Evolutionary conservation across 2,888 invertebrate genomes (phyloP), one percentile per base, ranked within the genome.

Genomic region (Acanthopleura granulata): DNA sequence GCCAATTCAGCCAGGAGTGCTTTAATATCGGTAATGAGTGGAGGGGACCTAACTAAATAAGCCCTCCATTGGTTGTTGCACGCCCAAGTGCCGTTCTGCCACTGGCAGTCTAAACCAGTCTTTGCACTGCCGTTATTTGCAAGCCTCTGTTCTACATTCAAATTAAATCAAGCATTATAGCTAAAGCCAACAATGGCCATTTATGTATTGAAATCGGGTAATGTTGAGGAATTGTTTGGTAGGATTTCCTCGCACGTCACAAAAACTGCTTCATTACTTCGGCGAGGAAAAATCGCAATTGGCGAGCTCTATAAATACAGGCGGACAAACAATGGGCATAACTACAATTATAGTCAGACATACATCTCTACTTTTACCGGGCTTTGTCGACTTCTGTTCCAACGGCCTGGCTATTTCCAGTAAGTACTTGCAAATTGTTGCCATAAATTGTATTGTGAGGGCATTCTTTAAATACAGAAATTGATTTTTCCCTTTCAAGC

Each of bases 131-230:
- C 22, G 25, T 27, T 66, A 66, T 66, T 66, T 66, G 25, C 66
- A 66, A 22, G 66, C 66, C 22, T 22, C 22, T 27, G 29, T 66
- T 66, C 66, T 66, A 66, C 27, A 27, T 66, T 66, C 66, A 66
- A 66, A 66, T 66, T 27, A 66, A 66, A 66, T 66, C 66, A 66
- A 27, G 66, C 66, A 66, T 66, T 66, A 66, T 66, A 14, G 29
- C 27, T 16, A 66, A 18, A 27, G 16, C 29, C 16, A 22, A 66
- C 66, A 66, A 66, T 66, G 29, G 25, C 22, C 27, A 66, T 27
- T 66, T 22, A 27, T 25, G 29, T 22, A 27, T 25, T 27, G 22
- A 66, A 27, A 66, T 66, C 22, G 66, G 22, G 22, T 66, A 66
- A 66, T 66, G 66, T 66, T 27, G 25, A 27, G 29, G 29, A 27